Evolutionary conservation across 2,113 vertebrate genomes (phyloP).

Genomic region (Nestor notabilis): DNA sequence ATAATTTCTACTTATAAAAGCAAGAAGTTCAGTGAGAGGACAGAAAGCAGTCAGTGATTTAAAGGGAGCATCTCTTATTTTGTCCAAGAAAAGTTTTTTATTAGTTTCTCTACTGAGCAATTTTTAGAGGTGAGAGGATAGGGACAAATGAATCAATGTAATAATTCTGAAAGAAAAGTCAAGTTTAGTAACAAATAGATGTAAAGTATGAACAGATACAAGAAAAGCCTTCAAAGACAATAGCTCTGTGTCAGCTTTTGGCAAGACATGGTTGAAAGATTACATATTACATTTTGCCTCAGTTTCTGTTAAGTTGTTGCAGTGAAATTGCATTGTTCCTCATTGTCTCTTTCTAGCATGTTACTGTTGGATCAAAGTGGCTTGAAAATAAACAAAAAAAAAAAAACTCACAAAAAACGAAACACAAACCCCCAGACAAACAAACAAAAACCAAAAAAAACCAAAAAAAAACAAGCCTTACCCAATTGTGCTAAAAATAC

Average conservation of each 20-base stretch:
- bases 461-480: not conserved
- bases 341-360: not conserved
- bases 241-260: not conserved
- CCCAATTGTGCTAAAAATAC: not conserved
- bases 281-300: not conserved
- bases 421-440: not conserved
- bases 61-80: conserved; percentile 7
- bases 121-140: conserved; percentile 34
- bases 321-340: not conserved
- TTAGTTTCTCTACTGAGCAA: conserved; percentile 28
- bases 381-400: not conserved
- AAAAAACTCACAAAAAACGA: no score
- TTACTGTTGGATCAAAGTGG: not conserved
- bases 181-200: conserved; percentile 26
- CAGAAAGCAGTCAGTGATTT: conserved; percentile 3
- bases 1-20: not conserved
- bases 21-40: not conserved
- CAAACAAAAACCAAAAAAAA: not conserved
- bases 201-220: not conserved
- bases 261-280: not conserved
- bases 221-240: not conserved
- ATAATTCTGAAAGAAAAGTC: conserved; percentile 37
- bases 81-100: conserved; percentile 34
- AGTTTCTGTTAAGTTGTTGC: not conserved
- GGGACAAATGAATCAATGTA: not conserved